Base-by-base conservation (phyloP, 1,140 invertebrate species). In the Anastrepha ludens region DNA sequence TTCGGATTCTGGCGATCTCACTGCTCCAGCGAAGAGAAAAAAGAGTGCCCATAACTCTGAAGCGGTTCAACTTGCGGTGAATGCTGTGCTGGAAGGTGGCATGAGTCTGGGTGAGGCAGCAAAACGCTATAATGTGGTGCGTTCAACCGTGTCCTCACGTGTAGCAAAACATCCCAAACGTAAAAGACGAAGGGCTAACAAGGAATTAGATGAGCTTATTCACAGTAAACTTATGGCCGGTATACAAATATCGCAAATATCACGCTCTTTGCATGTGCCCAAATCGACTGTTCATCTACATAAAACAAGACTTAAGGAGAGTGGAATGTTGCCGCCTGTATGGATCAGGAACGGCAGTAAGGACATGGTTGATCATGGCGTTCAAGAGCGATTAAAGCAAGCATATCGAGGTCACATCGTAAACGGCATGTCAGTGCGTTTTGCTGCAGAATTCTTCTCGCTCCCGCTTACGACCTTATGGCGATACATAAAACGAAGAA, bases 371-470 rank as follows among this genome's bases (percentile, higher is more conserved):
- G 55, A 59, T 78, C 47, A 67, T 60, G 50, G 65, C 2, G 44
- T 59, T 47, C 65, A 78, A 59, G 65, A 87, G 0, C 20, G 65
- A 5, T 44, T 78, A 58, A 29, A 15, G 67, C 65, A 87, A 29
- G 87, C 87, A 59, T 78, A 87, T 78, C 87, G 87, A 59, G 87
- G 47, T 13, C 60, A 78, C 29, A 29, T 47, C 13, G 70, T 87
- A 17, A 87, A 87, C 67, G 87, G 87, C 17, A 74, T 87, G 67
- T 87, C 87, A 41, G 87, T 87, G 39, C 47, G 87, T 29, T 87
- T 87, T 47, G 87, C 87, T 62, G 87, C 87, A 7, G 50, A 87
- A 29, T 74, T 87, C n/a, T 87, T 17, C 8, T 87, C 87, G 2
- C 44, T 87, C 13, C 87, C 87, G 2, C 20, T 87, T 8, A 78